These are phyloP conservation scores for Dasypogon diadema DNA, from an alignment of 2,888 invertebrate genomes.

Conservation along the genomic window DNA sequence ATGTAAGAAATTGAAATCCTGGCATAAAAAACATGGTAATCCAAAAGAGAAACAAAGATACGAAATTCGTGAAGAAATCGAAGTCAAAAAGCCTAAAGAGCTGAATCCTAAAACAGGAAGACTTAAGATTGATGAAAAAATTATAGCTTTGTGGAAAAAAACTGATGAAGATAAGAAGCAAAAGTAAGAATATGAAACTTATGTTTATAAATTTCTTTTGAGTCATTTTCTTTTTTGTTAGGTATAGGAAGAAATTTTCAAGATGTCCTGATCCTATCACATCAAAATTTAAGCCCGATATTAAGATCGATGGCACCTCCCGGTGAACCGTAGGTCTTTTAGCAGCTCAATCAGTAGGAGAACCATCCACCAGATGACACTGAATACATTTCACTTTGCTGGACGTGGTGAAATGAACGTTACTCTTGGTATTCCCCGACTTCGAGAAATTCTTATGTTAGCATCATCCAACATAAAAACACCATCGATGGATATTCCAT, in stretches of 20 bases:
- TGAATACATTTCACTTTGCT: conserved; percentile 99
- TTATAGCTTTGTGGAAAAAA: conserved; percentile 77
- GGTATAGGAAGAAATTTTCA: conserved; percentile 69
- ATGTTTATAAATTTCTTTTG: background rate
- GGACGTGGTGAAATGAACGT: conserved; percentile 99
- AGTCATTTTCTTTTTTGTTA: background rate
- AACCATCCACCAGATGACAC: conserved; percentile 99
- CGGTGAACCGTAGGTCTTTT: conserved; percentile 95
- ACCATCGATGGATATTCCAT: conserved; percentile 95
- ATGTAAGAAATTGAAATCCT: conserved; percentile 73
- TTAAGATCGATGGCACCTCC: conserved; percentile 82
- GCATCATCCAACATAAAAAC: conserved; percentile 95
- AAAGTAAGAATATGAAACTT: conserved; percentile 54
- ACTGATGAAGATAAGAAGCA: conserved; percentile 73
- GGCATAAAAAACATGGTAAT: conserved; percentile 73
- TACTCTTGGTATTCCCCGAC: conserved; percentile 97
- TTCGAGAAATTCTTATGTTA: conserved; percentile 96
- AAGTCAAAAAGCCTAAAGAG: conserved; percentile 68
- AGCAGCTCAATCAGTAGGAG: conserved; percentile 98
- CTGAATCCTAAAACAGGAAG: conserved; percentile 72
- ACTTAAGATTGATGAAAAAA: conserved; percentile 72
- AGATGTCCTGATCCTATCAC: conserved; percentile 82
- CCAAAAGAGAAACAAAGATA: conserved; percentile 68
- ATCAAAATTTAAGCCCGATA: conserved; percentile 78
- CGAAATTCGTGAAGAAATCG: conserved; percentile 70